A percentile compares a stretch with the other conserved stretches of the same genome.
Conservation (phyloP, 2,797 vertebrate species). For the Microchirus variegatus region DNA sequence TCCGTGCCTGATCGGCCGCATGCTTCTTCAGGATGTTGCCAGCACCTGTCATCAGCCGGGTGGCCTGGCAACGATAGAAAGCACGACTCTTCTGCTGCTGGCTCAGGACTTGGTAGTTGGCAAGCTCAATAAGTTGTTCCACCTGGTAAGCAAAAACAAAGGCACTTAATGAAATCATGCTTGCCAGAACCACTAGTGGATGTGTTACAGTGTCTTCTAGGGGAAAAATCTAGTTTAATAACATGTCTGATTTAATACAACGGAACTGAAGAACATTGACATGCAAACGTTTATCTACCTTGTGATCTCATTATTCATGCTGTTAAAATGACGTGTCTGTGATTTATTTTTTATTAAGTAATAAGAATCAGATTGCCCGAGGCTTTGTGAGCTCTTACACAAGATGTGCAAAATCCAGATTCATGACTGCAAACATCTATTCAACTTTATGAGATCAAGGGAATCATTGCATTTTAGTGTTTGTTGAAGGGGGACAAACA, state of each 20-base stretch:
- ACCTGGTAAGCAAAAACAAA: conserved; percentile 64
- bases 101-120: conserved; percentile 98
- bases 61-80: conserved; percentile 98
- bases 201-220: too few relatives aligned
- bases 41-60: conserved; percentile 96
- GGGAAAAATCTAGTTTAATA: background rate
- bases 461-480: too few relatives aligned
- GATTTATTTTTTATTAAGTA: background rate
- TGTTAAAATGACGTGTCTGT: too few relatives aligned
- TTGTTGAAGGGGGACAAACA: too few relatives aligned
- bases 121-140: conserved; percentile 95
- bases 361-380: background rate
- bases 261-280: too few relatives aligned
- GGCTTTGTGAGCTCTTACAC: background rate
- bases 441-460: too few relatives aligned
- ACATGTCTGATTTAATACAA: too few relatives aligned
- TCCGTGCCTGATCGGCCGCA: conserved; percentile 96
- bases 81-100: conserved; percentile 98
- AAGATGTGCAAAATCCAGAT: background rate
- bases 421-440: too few relatives aligned
- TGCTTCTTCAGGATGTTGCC: conserved; percentile 98
- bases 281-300: too few relatives aligned
- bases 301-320: too few relatives aligned
- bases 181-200: background rate
- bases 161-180: background rate